phyloP scores from a whole-genome alignment of 2,888 invertebrate species.

The Parapristionchus giblindavisi region DNA sequence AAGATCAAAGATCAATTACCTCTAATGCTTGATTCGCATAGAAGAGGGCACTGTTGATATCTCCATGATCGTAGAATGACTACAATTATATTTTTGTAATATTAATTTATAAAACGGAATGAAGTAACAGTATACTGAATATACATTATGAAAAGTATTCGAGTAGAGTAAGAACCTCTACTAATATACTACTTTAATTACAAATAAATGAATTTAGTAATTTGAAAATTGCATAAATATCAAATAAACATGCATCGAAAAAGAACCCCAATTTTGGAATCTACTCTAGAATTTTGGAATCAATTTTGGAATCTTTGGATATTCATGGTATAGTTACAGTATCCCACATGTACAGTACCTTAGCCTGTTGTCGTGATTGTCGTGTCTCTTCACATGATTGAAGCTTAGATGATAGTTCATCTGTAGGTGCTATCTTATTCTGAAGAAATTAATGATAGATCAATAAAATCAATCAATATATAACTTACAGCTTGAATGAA shows the following conservation, averaged over 20 bases:
- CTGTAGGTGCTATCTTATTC: conserved; percentile 10
- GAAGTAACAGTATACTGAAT: neutral
- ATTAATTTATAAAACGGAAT: neutral
- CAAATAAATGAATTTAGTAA: no score
- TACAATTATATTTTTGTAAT: conserved; percentile 9
- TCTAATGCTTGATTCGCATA: conserved; percentile 72
- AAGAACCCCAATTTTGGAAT: no score
- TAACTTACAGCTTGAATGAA: conserved; percentile 60
- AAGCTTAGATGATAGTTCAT: conserved; percentile 70
- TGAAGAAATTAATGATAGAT: neutral
- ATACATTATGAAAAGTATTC: neutral
- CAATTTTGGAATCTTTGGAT: no score
- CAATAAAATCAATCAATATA: no score
- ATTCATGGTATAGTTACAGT: no score
- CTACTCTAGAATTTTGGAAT: no score
- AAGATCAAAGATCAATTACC: conserved; percentile 27
- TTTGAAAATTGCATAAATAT: no score
- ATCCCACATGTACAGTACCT: conserved; percentile 14
- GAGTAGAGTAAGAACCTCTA: neutral
- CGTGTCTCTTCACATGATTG: conserved; percentile 6
- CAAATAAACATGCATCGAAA: no score
- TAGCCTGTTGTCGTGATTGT: neutral
- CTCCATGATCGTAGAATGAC: conserved; percentile 58
- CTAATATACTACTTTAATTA: neutral
- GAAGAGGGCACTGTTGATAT: conserved; percentile 78